Evolutionary conservation across 2,888 invertebrate species (phyloP).

Genomic region (Druceiella hillmani): DNA sequence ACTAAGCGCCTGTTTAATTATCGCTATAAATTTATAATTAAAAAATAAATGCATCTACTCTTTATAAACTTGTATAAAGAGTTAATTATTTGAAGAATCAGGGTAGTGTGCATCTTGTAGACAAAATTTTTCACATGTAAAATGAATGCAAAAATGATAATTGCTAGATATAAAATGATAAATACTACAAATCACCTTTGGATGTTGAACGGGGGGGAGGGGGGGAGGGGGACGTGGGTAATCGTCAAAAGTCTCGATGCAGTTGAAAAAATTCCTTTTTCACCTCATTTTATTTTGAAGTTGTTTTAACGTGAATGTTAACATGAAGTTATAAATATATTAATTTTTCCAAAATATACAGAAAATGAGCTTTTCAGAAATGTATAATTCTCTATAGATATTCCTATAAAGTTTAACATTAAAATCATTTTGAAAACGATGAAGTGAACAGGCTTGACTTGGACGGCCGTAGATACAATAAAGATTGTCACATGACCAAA

Average conservation of each 20-base stretch:
- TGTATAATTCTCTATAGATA: neutral
- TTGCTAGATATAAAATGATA: neutral
- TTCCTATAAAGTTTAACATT: neutral
- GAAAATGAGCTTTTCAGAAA: neutral
- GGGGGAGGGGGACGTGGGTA: too few relatives aligned
- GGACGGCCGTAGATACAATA: neutral
- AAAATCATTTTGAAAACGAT: neutral
- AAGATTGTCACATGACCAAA: neutral
- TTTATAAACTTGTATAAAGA: too few relatives aligned
- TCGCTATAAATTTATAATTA: too few relatives aligned
- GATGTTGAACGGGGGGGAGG: too few relatives aligned
- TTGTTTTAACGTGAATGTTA: neutral
- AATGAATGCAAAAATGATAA: too few relatives aligned
- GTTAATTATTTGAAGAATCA: too few relatives aligned
- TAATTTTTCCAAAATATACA: neutral
- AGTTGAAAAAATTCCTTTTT: neutral
- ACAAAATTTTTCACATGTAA: neutral
- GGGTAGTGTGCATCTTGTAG: neutral
- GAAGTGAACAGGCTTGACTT: neutral
- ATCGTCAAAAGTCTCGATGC: constrained; percentile 1
- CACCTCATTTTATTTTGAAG: neutral
- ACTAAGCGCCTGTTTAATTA: too few relatives aligned
- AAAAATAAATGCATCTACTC: too few relatives aligned
- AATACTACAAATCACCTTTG: too few relatives aligned
- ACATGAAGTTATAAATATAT: too few relatives aligned